Conservation (phyloP, 2,888 invertebrate species). For the Nyleta sp. region DNA sequence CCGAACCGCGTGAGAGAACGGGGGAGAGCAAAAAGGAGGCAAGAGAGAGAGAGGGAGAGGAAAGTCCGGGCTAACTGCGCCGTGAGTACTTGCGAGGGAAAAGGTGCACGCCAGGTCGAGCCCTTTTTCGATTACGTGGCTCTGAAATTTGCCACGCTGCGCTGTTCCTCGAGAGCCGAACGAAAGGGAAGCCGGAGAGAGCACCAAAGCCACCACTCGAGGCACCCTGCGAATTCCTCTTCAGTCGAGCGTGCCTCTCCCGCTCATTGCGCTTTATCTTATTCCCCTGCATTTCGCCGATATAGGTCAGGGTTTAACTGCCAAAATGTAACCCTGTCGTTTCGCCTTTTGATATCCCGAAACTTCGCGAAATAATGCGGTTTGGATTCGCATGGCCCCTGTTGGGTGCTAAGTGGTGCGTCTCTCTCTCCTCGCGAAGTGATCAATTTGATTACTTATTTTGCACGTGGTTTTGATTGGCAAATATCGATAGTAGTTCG, state of each 20-base stretch:
- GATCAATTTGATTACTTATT: too few species aligned
- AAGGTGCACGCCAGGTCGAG: constrained; percentile 34
- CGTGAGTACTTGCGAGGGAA: constrained; percentile 41
- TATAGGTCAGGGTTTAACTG: constrained; percentile 58
- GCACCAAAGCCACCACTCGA: constrained; percentile 43
- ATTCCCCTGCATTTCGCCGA: constrained; percentile 32
- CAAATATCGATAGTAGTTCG: too few species aligned
- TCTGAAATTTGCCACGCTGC: constrained; percentile 50
- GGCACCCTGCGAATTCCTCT: constrained; percentile 45
- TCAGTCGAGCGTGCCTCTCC: constrained; percentile 48
- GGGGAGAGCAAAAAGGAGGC: constrained; percentile 18
- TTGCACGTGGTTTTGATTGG: too few species aligned
- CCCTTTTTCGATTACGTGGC: constrained; percentile 55
- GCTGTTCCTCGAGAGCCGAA: constrained; percentile 48
- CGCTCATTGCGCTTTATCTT: constrained; percentile 58
- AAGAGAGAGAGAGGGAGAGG: too few species aligned
- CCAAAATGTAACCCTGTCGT: constrained; percentile 29
- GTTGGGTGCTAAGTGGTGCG: too few species aligned
- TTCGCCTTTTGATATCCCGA: constrained; percentile 14
- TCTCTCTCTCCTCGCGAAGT: too few species aligned
- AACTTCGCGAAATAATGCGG: not conserved
- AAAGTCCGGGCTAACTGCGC: constrained; percentile 42
- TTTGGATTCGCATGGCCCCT: not conserved
- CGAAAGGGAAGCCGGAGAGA: constrained; percentile 48
- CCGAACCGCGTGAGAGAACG: not conserved